These are phyloP conservation scores for Bambusicola thoracicus DNA, from an alignment of 2,113 vertebrate species.

Conservation along the genomic window DNA sequence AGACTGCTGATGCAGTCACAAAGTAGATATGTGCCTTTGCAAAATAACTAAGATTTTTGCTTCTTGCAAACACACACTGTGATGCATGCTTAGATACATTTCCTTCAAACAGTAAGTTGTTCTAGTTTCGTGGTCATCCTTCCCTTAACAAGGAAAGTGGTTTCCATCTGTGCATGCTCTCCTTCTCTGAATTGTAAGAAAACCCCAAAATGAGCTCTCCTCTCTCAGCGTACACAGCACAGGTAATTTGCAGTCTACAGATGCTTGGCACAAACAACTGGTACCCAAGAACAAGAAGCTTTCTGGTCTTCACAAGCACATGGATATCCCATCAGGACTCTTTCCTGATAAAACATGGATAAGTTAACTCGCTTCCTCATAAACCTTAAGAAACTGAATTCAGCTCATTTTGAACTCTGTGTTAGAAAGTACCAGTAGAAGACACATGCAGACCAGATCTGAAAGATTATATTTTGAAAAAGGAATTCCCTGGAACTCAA, in stretches of 20 bases:
- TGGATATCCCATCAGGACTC: background rate
- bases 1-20: background rate
- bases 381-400: background rate
- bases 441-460: background rate
- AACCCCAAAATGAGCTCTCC: background rate
- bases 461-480: background rate
- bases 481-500: background rate
- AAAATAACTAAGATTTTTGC: background rate
- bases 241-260: background rate
- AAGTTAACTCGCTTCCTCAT: background rate
- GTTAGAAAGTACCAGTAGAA: background rate
- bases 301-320: background rate
- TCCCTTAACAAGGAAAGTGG: background rate
- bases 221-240: background rate
- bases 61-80: rapidly evolving
- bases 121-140: background rate
- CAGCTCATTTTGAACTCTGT: background rate
- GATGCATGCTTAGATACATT: background rate
- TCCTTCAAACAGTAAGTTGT: background rate
- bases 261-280: background rate
- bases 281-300: background rate
- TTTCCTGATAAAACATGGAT: background rate
- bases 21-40: background rate
- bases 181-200: background rate
- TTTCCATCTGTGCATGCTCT: background rate